These are phyloP conservation scores for Mimumesa dahlbomi DNA, from an alignment of 2,888 invertebrate species.

Conservation along the genomic window DNA sequence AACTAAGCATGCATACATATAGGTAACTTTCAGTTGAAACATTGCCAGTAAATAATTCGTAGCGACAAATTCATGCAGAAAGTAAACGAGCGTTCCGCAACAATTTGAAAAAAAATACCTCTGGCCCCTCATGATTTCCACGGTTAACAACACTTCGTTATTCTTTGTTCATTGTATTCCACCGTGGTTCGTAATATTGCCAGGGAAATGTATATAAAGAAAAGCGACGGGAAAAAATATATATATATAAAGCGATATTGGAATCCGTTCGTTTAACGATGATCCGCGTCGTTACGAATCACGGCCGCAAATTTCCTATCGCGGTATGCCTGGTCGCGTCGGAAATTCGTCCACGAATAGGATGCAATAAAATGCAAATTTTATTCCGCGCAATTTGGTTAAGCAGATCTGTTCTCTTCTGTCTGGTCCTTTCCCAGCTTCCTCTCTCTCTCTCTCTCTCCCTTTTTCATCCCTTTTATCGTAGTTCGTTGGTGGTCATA, in stretches of 20 bases:
- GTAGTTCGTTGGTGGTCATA: conserved; percentile 7
- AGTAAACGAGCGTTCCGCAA: no score
- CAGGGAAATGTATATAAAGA: no score
- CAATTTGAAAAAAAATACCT: no score
- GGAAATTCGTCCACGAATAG: conserved; percentile 44
- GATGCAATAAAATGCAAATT: conserved; percentile 60
- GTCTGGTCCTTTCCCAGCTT: conserved; percentile 5
- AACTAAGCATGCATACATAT: no score
- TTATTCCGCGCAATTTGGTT: conserved; percentile 51
- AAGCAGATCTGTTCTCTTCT: conserved; percentile 17
- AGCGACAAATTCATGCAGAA: no score
- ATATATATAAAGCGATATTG: neutral
- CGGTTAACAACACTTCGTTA: no score
- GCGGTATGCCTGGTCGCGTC: neutral
- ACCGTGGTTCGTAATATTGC: no score
- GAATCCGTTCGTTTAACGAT: neutral
- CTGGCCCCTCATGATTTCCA: no score
- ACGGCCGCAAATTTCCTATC: conserved; percentile 2
- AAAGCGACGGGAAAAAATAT: neutral
- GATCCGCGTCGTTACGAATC: conserved; percentile 4
- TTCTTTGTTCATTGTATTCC: no score
- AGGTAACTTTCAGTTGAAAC: no score
- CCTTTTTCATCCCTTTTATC: neutral
- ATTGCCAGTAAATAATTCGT: no score
- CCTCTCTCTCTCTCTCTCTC: conserved; percentile 12